Base-by-base conservation (phyloP, 2,797 vertebrate genomes). In the Austrolebias charrua region DNA sequence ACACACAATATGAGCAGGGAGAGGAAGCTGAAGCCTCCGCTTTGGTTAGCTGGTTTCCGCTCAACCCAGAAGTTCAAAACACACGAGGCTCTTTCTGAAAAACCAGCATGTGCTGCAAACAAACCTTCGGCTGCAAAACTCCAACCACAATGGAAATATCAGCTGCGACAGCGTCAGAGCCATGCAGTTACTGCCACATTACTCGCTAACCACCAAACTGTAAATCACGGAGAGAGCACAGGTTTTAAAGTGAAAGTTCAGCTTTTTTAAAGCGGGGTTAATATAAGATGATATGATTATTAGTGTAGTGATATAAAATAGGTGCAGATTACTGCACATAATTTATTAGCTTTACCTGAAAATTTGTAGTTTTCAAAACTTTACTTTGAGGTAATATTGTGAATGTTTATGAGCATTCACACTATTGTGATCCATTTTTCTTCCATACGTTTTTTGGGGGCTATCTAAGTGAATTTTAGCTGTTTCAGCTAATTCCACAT, bases 31-130 rank as follows among this genome's bases (percentile, higher is more conserved):
- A 33, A 58, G 0, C 3, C 28, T 10, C 20, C 0, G 1, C 15
- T 71, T 49, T 56, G 71, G 73, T 71, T 69, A 42, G 61, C 2
- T 61, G 60, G 73, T 75, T 82, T 85, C 78, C 69, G 68, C 58
- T 56, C 16, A n/a, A 1, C 8, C 4, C 6, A 20, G 12, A 1
- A 45, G 57, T 64, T 69, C 45, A 60, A 81, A 71, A 71, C 38
- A 29, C 18, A 24, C 1, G 0, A 60, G 6, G 31, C 5, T 0
- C 38, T 16, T n/a, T 48, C 40, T 53, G 52, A 72, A 63, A 73
- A 69, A 45, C 13, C 66, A 47, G 20, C 35, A 55, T n/a, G 20
- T 44, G 18, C 49, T 45, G 33, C 55, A 35, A 58, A 57, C 3
- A 57, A 2, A 11, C 44, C 45, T 38, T 51, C 14, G 45, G 56